Percentiles rank a stretch among this genome's conserved stretches.
Conservation (phyloP, 2,797 vertebrate genomes). For the Coluber constrictor region DNA sequence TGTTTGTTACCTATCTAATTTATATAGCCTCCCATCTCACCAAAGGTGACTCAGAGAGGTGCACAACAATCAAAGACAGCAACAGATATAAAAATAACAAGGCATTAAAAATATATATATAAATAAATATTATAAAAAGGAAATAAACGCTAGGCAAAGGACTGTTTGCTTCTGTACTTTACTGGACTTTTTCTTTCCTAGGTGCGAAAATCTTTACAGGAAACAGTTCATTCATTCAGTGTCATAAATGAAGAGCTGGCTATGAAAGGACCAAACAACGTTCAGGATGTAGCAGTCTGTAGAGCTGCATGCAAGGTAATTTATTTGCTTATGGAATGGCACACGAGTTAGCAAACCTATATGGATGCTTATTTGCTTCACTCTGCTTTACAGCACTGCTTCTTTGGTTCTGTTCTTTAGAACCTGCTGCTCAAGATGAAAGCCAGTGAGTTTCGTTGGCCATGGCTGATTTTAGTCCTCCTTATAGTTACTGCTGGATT, state of each 20-base stretch:
- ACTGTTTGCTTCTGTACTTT: neutral
- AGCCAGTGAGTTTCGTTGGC: slow-evolving; percentile 81
- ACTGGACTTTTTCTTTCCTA: slow-evolving; percentile 42
- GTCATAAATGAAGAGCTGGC: slow-evolving; percentile 89
- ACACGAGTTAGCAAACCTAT: rapidly evolving
- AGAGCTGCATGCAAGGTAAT: slow-evolving; percentile 82
- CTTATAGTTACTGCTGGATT: slow-evolving; percentile 78
- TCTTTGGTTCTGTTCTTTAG: slow-evolving; percentile 53
- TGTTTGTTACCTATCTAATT: neutral
- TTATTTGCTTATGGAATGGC: slow-evolving; percentile 74
- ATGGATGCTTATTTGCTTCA: rapidly evolving
- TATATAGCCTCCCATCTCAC: neutral
- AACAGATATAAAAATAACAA: neutral
- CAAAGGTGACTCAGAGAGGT: neutral
- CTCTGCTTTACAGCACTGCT: neutral
- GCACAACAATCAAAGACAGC: neutral
- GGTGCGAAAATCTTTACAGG: slow-evolving; percentile 83
- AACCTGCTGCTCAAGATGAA: slow-evolving; percentile 81
- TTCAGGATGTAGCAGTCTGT: slow-evolving; percentile 75
- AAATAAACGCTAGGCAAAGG: neutral
- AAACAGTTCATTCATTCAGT: slow-evolving; percentile 86
- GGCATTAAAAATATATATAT: neutral
- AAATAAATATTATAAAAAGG: neutral
- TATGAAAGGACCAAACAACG: slow-evolving; percentile 39
- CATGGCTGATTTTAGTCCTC: slow-evolving; percentile 77